phyloP scores from a whole-genome alignment of 2,797 vertebrate species.

The Micrastur ruficollis region DNA sequence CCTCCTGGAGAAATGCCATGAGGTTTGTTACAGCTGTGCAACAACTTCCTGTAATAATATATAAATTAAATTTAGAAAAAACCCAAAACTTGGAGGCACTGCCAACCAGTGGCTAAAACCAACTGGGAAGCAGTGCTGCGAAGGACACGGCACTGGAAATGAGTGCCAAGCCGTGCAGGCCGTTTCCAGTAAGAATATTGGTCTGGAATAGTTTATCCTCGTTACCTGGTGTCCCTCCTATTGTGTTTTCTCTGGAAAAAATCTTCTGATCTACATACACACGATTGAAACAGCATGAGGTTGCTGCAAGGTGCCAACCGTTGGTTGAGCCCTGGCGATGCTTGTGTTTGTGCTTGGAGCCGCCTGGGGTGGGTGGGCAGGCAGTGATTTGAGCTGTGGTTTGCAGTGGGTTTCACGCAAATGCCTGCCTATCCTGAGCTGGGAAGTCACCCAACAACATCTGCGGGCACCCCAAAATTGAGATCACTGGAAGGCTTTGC shows the following conservation, averaged over 20 bases:
- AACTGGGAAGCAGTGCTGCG: neutral
- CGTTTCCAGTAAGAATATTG: neutral
- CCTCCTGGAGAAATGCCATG: neutral
- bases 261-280: neutral
- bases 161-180: neutral
- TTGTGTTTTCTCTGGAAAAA: neutral
- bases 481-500: neutral
- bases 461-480: neutral
- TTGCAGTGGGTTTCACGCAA: neutral
- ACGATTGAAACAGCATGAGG: fast-evolving
- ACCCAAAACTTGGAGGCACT: neutral
- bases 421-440: neutral
- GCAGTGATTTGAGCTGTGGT: neutral
- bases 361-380: neutral
- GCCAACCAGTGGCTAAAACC: neutral
- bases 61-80: neutral
- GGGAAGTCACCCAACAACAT: neutral
- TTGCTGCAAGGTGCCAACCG: neutral
- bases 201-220: neutral
- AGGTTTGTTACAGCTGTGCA: neutral
- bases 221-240: neutral
- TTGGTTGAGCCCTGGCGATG: neutral
- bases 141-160: neutral
- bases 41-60: neutral
- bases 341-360: neutral